Base-by-base conservation (phyloP, 2,797 vertebrate genomes). In the Chelonia mydas region DNA sequence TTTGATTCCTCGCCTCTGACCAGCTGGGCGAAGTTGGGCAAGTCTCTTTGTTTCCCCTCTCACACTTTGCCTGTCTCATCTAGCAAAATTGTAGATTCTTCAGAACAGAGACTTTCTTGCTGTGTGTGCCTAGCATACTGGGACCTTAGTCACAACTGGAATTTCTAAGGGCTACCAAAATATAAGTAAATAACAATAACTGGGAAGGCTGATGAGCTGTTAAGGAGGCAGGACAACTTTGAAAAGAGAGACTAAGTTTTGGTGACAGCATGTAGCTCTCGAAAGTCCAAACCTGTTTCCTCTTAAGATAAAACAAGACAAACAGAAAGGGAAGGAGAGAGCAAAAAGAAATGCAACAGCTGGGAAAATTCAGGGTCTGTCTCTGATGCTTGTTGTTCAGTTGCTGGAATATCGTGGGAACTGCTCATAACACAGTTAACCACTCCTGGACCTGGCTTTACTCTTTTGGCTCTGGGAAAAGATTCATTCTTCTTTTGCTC, bases 1-100 rank as follows among this genome's bases (percentile, higher is more conserved):
- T 92, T 94, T 11, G 79, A 33, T 84, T 94, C 50, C 74, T 91
- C 86, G 72, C 86, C 86, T 55, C 54, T 0, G 2, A 33, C 82
- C 15, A 91, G 89, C 94, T 96, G 54, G 50, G 83, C 33, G 84
- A 88, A 83, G 94, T 84, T 96, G 49, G 90, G 49, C 50, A 88
- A 53, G 0, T 83, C 87, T 54, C 17, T 92, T 47, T 68, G 84
- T 77, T 21, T 3, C 0, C 1, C 57, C 88, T 95, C 90, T 84
- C 91, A 76, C 83, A 72, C 77, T 61, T 88, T 61, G 27, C 68
- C 91, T 41, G 65, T 68, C 33, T 68, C 19, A 21, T 65, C 61
- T n/a, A n/a, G 61, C 6, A 65, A 37, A 68, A 61, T 25, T 41
- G 6, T 51, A 33, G 12, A 11, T 68, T 96, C 85, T 85, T 94